phyloP scores from a whole-genome alignment of 2,888 invertebrate species.

The Ophion costatus region DNA sequence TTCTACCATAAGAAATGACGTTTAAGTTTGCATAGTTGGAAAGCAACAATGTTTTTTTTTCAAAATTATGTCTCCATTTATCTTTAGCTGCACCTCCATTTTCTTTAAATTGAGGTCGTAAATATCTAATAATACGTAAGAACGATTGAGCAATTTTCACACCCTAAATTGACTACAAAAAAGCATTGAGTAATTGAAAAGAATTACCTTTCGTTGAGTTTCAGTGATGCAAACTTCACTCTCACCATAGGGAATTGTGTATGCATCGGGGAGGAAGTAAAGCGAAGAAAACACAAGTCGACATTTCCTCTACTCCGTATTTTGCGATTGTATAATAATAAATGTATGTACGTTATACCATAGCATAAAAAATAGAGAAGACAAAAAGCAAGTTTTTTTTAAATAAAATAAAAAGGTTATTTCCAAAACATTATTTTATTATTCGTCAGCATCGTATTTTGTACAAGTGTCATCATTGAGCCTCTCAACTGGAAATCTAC shows the following conservation, averaged over 20 bases:
- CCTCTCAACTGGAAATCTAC: background rate
- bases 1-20: constrained; percentile 37
- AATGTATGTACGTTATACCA: constrained; percentile 61
- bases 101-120: too few species aligned
- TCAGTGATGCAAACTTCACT: too few species aligned
- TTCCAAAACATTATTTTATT: constrained; percentile 46
- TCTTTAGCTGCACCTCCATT: too few species aligned
- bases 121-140: too few species aligned
- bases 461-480: constrained; percentile 13
- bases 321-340: constrained; percentile 76
- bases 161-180: too few species aligned
- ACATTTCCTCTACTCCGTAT: constrained; percentile 71
- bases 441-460: background rate
- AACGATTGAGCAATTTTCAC: too few species aligned
- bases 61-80: too few species aligned
- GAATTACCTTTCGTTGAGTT: too few species aligned
- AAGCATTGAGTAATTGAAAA: too few species aligned
- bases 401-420: constrained; percentile 61
- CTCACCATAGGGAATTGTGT: constrained; percentile 48
- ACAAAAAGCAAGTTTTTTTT: constrained; percentile 48
- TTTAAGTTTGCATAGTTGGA: too few species aligned
- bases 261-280: background rate
- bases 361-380: constrained; percentile 55
- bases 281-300: constrained; percentile 20
- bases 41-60: too few species aligned